phyloP scores from a whole-genome alignment of 2,888 invertebrate genomes.

The Tinea semifulvella region DNA sequence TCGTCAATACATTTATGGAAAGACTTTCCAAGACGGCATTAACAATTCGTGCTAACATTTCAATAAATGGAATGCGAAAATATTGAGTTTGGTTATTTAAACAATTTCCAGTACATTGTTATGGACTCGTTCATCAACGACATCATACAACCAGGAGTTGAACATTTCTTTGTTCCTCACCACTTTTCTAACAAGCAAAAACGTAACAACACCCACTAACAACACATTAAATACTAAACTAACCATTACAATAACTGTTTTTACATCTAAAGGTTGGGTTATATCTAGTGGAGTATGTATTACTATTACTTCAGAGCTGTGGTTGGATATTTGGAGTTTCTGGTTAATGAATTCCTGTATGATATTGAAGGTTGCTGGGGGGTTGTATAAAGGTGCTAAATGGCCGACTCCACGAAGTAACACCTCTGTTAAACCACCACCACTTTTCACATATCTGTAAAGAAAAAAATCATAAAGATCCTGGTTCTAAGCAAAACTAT shows the following conservation, averaged over 20 bases:
- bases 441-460: conserved; percentile 63
- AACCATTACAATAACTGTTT: conserved; percentile 20
- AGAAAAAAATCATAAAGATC: neutral
- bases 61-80: no score
- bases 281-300: neutral
- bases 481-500: no score
- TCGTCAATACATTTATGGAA: no score
- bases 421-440: conserved; percentile 63
- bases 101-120: conserved; percentile 8
- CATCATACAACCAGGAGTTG: conserved; percentile 2
- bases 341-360: neutral
- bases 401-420: conserved; percentile 69
- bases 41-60: no score
- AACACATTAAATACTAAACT: conserved; percentile 40
- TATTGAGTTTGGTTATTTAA: no score
- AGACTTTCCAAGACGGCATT: no score
- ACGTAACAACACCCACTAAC: conserved; percentile 21
- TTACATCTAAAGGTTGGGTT: neutral
- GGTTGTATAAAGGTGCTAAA: conserved; percentile 69
- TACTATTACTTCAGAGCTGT: neutral
- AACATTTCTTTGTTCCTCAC: neutral
- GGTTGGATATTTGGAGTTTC: neutral
- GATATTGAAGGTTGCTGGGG: conserved; percentile 24
- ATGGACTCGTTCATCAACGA: neutral
- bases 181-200: neutral